Conservation (phyloP, 2,888 invertebrate genomes). For the Pedicia rivosa region DNA sequence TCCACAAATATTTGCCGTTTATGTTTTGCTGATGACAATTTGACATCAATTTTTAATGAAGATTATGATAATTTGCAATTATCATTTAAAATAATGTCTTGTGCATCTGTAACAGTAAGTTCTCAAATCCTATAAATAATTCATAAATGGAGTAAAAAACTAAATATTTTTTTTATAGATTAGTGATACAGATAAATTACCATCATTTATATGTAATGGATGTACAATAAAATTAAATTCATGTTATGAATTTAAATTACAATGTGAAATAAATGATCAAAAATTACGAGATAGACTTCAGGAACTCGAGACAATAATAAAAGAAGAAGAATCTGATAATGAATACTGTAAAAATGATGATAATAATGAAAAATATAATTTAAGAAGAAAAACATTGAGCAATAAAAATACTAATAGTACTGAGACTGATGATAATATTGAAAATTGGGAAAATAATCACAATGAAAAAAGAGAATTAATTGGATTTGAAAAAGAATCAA, state of each 20-base stretch:
- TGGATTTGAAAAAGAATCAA: slow-evolving; percentile 8
- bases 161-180: slow-evolving; percentile 15
- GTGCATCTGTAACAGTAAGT: slow-evolving; percentile 10
- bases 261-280: slow-evolving; percentile 11
- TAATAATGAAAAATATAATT: background rate
- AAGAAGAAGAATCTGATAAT: slow-evolving; percentile 2
- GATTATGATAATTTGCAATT: background rate
- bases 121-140: background rate
- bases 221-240: slow-evolving; percentile 10
- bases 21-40: too few species aligned
- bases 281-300: slow-evolving; percentile 9
- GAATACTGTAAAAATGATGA: slow-evolving; percentile 2
- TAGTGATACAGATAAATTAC: slow-evolving; percentile 9
- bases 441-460: background rate
- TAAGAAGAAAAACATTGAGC: background rate
- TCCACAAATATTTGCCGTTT: too few species aligned
- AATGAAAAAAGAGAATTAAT: too few species aligned
- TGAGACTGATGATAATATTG: background rate
- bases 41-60: background rate
- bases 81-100: slow-evolving; percentile 10
- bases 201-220: slow-evolving; percentile 10
- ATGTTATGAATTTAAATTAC: slow-evolving; percentile 12
- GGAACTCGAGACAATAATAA: too few species aligned
- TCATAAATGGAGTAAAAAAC: slow-evolving; percentile 18
- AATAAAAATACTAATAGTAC: background rate